phyloP scores from a whole-genome alignment of 2,888 invertebrate genomes.

The Scaptomyza reducta region DNA sequence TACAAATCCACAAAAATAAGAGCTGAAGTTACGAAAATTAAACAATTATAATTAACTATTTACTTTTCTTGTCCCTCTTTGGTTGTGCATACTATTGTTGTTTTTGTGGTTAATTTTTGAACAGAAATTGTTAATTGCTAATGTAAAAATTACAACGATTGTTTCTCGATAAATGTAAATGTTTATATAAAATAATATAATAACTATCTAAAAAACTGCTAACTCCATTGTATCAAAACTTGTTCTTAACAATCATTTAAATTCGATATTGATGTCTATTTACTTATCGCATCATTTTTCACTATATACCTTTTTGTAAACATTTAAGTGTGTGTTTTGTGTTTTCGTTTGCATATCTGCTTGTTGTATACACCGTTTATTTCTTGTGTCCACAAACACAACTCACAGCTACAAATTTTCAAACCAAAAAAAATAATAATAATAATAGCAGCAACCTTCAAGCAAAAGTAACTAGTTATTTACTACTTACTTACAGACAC shows the following conservation, averaged over 20 bases:
- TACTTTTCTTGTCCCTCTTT: slow-evolving; percentile 3
- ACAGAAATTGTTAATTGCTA: slow-evolving; percentile 54
- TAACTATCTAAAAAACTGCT: slow-evolving; percentile 58
- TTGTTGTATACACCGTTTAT: slow-evolving; percentile 67
- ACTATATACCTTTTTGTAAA: slow-evolving; percentile 51
- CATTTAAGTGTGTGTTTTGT: slow-evolving; percentile 58
- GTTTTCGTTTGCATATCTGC: slow-evolving; percentile 64
- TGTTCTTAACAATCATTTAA: slow-evolving; percentile 45
- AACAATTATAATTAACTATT: slow-evolving; percentile 31
- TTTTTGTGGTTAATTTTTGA: slow-evolving; percentile 46
- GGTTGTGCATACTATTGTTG: slow-evolving; percentile 52
- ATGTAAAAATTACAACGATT: slow-evolving; percentile 51
- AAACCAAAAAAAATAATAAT: not conserved
- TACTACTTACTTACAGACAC: slow-evolving; percentile 40
- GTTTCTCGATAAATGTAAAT: slow-evolving; percentile 56
- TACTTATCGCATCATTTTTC: slow-evolving; percentile 62
- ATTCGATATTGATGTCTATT: slow-evolving; percentile 70
- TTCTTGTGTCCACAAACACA: slow-evolving; percentile 45
- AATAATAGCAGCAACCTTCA: slow-evolving; percentile 21
- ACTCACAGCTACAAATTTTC: slow-evolving; percentile 27
- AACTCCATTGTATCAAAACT: slow-evolving; percentile 48
- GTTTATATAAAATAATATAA: slow-evolving; percentile 32
- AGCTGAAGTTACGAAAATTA: slow-evolving; percentile 7
- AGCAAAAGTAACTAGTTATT: slow-evolving; percentile 27
- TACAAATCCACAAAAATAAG: not conserved